Percentiles rank a stretch among this genome's conserved stretches.
These are phyloP conservation scores for Noctua comes DNA, from an alignment of 2,888 invertebrate genomes.

Conservation along the genomic window DNA sequence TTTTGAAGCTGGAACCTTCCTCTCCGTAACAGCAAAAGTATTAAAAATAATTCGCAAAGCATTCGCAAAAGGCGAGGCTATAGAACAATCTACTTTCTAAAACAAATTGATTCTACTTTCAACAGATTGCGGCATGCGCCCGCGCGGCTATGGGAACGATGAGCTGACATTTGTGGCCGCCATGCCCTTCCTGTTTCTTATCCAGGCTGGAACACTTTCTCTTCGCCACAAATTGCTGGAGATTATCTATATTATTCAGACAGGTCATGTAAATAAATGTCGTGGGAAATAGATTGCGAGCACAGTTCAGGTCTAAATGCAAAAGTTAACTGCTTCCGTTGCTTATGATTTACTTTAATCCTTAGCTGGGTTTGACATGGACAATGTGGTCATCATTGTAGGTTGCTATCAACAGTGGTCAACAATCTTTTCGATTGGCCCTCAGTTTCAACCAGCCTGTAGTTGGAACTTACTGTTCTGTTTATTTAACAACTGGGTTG, in stretches of 20 bases:
- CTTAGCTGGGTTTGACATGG: neutral
- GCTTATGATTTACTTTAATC: neutral
- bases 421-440: neutral
- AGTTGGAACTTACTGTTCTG: neutral
- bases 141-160: conserved; percentile 70
- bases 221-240: conserved; percentile 53
- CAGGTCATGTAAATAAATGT: conserved; percentile 12
- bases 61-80: conserved; percentile 76
- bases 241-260: conserved; percentile 41
- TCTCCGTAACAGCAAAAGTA: conserved; percentile 38
- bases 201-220: conserved; percentile 65
- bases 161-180: conserved; percentile 78
- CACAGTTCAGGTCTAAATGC: neutral
- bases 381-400: neutral
- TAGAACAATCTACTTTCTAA: conserved; percentile 86
- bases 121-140: conserved; percentile 81
- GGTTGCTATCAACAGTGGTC: neutral
- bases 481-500: neutral
- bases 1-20: conserved; percentile 12
- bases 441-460: neutral
- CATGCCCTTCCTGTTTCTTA: conserved; percentile 73
- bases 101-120: conserved; percentile 89
- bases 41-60: conserved; percentile 70
- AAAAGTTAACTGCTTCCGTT: neutral
- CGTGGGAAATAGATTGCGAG: conserved; percentile 4